These are phyloP conservation scores for Calameuta filiformis DNA, from an alignment of 2,888 invertebrate genomes.

Conservation along the genomic window DNA sequence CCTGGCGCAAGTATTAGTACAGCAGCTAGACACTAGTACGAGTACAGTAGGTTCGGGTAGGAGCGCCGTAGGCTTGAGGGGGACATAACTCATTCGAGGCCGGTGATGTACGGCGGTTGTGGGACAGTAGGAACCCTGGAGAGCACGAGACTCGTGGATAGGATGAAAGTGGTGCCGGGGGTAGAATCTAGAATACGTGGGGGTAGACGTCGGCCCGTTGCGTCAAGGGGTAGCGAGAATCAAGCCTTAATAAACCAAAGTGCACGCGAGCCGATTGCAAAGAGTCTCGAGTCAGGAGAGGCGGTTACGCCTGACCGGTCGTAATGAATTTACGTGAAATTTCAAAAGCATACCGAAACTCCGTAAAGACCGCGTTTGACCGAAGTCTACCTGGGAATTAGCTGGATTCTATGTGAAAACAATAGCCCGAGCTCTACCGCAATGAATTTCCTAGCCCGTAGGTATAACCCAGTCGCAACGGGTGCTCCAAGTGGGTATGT, in stretches of 20 bases:
- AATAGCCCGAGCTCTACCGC: neutral
- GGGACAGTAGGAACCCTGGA: conserved; percentile 36
- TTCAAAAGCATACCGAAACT: neutral
- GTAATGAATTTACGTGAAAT: neutral
- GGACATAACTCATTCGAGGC: conserved; percentile 54
- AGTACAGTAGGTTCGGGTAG: neutral
- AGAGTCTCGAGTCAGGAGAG: conserved; percentile 22
- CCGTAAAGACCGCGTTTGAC: neutral
- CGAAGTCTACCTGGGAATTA: neutral
- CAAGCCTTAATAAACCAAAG: conserved; percentile 63
- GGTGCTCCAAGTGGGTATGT: neutral
- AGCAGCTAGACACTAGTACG: neutral
- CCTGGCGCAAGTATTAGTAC: neutral
- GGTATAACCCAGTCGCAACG: neutral
- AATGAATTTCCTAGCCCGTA: neutral
- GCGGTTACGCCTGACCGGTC: neutral
- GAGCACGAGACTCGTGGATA: neutral
- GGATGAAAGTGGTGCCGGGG: neutral
- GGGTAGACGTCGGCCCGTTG: neutral
- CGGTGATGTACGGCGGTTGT: conserved; percentile 59
- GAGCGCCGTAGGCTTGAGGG: conserved; percentile 30
- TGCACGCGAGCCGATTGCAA: conserved; percentile 58
- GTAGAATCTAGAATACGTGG: neutral
- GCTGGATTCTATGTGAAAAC: neutral
- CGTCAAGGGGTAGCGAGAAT: conserved; percentile 36